Conservation (phyloP, 1,140 invertebrate genomes). For the Trichogramma pretiosum region DNA sequence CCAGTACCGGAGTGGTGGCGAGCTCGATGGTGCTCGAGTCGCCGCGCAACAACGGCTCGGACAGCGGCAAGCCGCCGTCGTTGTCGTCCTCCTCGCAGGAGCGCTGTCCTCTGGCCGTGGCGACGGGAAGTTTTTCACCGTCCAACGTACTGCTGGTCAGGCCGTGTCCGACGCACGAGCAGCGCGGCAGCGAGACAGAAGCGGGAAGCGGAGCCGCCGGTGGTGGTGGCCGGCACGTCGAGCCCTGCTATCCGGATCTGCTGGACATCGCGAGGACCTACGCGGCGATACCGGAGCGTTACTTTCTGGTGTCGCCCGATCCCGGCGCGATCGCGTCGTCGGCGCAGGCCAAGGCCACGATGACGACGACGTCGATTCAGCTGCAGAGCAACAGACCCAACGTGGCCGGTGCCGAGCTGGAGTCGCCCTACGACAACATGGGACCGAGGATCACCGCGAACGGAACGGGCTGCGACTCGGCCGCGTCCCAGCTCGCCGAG, state of each 20-base stretch:
- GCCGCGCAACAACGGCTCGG: too few species aligned
- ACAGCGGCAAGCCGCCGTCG: too few species aligned
- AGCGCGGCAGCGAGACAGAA: not conserved
- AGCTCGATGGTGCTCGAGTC: too few species aligned
- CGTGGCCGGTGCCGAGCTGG: constrained; percentile 33
- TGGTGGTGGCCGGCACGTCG: constrained; percentile 18
- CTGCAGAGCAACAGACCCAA: constrained; percentile 32
- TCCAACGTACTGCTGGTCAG: not conserved
- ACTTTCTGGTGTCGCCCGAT: too few species aligned
- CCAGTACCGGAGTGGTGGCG: too few species aligned
- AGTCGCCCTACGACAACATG: constrained; percentile 73
- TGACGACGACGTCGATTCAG: constrained; percentile 18
- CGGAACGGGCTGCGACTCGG: constrained; percentile 69
- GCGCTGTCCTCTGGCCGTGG: constrained; percentile 22
- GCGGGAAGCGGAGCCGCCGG: not conserved
- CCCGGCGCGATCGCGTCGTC: constrained; percentile 18
- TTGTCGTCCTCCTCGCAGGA: constrained; percentile 48
- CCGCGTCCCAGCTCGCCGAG: constrained; percentile 52
- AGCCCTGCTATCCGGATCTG: constrained; percentile 65
- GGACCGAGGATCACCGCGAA: constrained; percentile 78
- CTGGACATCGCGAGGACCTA: constrained; percentile 49
- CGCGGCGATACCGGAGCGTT: too few species aligned
- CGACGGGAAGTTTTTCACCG: not conserved
- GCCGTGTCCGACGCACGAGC: not conserved
- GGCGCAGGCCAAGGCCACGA: constrained; percentile 19